Base-by-base conservation (phyloP, 2,797 vertebrate species). In the Falco rusticolus region DNA sequence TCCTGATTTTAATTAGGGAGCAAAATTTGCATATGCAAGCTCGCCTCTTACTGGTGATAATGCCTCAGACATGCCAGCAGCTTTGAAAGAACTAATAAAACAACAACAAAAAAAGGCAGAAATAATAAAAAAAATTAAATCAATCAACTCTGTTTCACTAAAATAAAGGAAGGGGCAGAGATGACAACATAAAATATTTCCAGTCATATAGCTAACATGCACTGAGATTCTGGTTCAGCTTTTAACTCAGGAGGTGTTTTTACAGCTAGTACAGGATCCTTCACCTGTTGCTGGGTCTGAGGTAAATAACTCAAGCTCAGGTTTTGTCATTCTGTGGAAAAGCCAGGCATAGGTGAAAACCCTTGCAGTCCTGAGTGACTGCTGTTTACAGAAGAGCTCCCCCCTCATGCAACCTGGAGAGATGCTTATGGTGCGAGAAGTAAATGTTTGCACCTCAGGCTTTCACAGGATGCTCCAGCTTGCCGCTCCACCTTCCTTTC, bases 1-100 rank as follows among this genome's bases (percentile, higher is more conserved):
- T 90, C 48, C 45, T 74, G 53, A 93, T 94, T 96, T 96, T 96
- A 96, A 97, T 94, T 96, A 95, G 45, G 33, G 34, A 91, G 61
- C 69, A 69, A 91, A 84, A 97, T 96, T 86, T 96, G 80, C 85
- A 93, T 91, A 77, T 77, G 63, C 74, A 84, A 79, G 82, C 48
- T 90, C 78, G 12, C 5, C 29, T 90, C 22, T 92, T 93, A 68
- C 66, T 70, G 37, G 8, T 45, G 56, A 28, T 87, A 91, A 94
- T 64, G 56, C 51, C 64, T 90, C 26, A 37, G 76, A 66, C 82
- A 66, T 63, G 77, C 91, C 85, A 87, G 41, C 51, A 96, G 74
- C 63, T 84, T 60, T 82, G 63, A 66, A 79, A 54, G 47, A 84
- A 66, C 24, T 31, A 79, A 65, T 60, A 76, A 84, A 94, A 64